Evolutionary conservation across 2,888 invertebrate species (phyloP), one percentile per base, ranked within the genome.

Genomic region (Calephelis perditalis): DNA sequence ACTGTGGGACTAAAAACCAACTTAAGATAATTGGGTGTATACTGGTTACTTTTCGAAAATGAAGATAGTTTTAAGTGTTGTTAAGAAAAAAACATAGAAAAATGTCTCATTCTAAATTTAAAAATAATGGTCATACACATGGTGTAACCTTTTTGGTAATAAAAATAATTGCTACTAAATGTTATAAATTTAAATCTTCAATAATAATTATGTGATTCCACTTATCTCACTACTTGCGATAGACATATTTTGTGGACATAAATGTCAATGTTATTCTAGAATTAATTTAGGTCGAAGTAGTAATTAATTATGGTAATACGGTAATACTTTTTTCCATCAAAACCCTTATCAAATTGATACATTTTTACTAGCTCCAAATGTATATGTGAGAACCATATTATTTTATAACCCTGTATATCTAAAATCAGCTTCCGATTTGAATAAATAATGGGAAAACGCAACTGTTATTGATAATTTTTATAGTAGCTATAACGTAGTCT

Each of bases 171-270:
- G 49, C 49, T 49, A 26, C 49, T 49, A 15, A 49, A 49, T 49
- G 26, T 26, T 49, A 49, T 49, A 49, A 26, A 49, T 49, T 49
- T 49, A 49, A 49, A 49, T 49, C 49, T 49, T 49, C 49, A 49
- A 49, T 26, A 40, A 40, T 40, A 40, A 40, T 40, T 40, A 49
- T 49, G 26, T 26, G 49, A 49, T 26, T 49, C 49, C 49, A 49
- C n/a, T 49, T 49, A 49, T 49, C 49, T 47, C 15, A 12, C 15
- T 12, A 47, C 46, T 49, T 49, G 49, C 49, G 49, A 49, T 49
- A 49, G 49, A 49, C 49, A 49, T 15, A 49, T 49, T 49, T 49
- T 49, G 26, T 47, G 15, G 15, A 49, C 15, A 49, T 10, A 49
- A 49, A 49, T 49, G 49, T 49, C 49, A 49, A 49, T 49, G 49